Conservation (phyloP, 1,140 invertebrate species). For the Macrocentrus cingulum region DNA sequence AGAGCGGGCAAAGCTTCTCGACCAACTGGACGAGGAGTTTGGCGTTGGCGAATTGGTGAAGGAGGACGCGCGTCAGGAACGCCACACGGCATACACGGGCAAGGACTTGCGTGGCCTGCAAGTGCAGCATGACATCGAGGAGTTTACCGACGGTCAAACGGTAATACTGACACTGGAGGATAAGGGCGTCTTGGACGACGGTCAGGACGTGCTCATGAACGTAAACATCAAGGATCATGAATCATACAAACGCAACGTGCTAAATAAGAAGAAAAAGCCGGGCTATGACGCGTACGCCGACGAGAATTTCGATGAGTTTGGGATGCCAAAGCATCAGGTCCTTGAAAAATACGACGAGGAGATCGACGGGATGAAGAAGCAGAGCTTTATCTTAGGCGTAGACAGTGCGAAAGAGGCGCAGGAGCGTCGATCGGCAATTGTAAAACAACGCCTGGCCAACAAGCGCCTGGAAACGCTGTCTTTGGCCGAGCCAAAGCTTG, state of each 20-base stretch:
- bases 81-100: conserved; percentile 66
- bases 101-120: conserved; percentile 79
- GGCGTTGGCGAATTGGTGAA: conserved; percentile 83
- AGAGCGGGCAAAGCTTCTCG: conserved; percentile 86
- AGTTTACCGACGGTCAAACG: conserved; percentile 80
- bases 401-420: conserved; percentile 55
- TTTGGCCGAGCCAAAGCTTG: conserved; percentile 69
- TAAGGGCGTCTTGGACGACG: conserved; percentile 84
- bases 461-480: conserved; percentile 75
- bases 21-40: conserved; percentile 95
- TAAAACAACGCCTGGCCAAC: conserved; percentile 66
- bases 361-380: conserved; percentile 77
- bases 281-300: conserved; percentile 87
- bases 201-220: conserved; percentile 89
- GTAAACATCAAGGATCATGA: conserved; percentile 96
- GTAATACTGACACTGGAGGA: conserved; percentile 94
- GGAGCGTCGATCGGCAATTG: conserved; percentile 55
- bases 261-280: conserved; percentile 81
- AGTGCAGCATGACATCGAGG: conserved; percentile 81
- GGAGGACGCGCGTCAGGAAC: conserved; percentile 70
- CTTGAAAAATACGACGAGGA: conserved; percentile 96
- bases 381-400: conserved; percentile 80
- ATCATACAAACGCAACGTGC: conserved; percentile 81
- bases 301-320: conserved; percentile 80
- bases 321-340: conserved; percentile 69